Conservation (phyloP, 2,888 invertebrate species). For the Tachina grossa region DNA sequence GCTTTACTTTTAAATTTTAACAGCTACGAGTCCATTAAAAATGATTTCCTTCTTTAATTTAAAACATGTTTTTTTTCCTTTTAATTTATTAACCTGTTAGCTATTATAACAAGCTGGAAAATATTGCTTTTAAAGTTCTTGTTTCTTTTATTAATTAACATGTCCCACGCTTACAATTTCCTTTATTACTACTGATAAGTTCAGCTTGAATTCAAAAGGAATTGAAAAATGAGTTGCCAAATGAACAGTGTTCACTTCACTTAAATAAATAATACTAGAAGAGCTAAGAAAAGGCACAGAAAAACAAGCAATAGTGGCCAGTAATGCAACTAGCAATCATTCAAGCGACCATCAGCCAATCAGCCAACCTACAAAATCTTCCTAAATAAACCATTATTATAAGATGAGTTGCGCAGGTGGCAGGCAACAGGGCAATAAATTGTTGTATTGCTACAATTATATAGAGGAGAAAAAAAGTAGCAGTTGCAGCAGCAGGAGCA, state of each 20-base stretch:
- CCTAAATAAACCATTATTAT: conserved; percentile 50
- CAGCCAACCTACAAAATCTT: conserved; percentile 44
- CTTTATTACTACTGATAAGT: conserved; percentile 58
- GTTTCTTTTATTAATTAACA: conserved; percentile 67
- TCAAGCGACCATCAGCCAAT: conserved; percentile 52
- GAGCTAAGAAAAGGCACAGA: not conserved
- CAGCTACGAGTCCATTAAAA: too few relatives aligned
- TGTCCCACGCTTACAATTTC: conserved; percentile 69
- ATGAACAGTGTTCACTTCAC: conserved; percentile 30
- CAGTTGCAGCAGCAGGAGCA: conserved; percentile 20
- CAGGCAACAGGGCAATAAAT: conserved; percentile 67
- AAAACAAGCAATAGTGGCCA: conserved; percentile 32
- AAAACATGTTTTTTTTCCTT: not conserved
- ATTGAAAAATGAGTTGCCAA: conserved; percentile 44
- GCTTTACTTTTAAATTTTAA: too few relatives aligned
- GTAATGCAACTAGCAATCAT: conserved; percentile 58
- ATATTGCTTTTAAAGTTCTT: conserved; percentile 26
- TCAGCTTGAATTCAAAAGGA: conserved; percentile 31
- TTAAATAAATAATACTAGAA: conserved; percentile 1
- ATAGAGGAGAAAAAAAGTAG: conserved; percentile 32
- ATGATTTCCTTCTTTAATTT: too few relatives aligned
- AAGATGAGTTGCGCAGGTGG: conserved; percentile 62
- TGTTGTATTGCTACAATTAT: conserved; percentile 55
- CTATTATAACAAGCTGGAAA: conserved; percentile 1
- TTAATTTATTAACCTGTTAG: not conserved